Conservation (phyloP, 2,797 vertebrate genomes). For the Champsocephalus gunnari region DNA sequence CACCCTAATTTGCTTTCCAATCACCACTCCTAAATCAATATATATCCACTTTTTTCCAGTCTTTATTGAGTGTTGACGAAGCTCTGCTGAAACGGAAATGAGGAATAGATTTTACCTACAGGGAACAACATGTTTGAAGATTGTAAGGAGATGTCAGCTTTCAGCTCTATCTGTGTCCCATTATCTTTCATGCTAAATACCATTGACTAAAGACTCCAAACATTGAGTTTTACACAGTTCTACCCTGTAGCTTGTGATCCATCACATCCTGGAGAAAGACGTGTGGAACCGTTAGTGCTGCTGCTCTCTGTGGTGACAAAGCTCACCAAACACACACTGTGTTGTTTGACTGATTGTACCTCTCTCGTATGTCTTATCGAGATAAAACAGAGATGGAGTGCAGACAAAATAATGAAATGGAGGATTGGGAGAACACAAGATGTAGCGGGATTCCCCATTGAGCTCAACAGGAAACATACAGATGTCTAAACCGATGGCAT, state of each 20-base stretch:
- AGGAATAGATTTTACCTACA: slow-evolving; percentile 63
- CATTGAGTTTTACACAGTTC: slow-evolving; percentile 22
- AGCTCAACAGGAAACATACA: slow-evolving; percentile 67
- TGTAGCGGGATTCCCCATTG: slow-evolving; percentile 54
- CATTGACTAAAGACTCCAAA: slow-evolving; percentile 23
- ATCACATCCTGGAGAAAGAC: slow-evolving; percentile 18
- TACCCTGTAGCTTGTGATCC: slow-evolving; percentile 23
- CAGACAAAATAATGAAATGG: slow-evolving; percentile 62
- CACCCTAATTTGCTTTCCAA: slow-evolving; percentile 64
- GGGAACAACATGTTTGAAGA: slow-evolving; percentile 27
- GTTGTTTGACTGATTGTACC: slow-evolving; percentile 59
- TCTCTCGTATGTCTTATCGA: slow-evolving; percentile 55
- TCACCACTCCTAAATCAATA: slow-evolving; percentile 56
- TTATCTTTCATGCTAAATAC: slow-evolving; percentile 23
- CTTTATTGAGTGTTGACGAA: slow-evolving; percentile 47
- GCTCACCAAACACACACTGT: slow-evolving; percentile 51
- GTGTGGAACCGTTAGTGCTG: slow-evolving; percentile 31
- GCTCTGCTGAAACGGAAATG: slow-evolving; percentile 55
- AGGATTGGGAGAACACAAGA: slow-evolving; percentile 44
- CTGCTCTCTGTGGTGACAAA: slow-evolving; percentile 45
- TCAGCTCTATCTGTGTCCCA: slow-evolving; percentile 16
- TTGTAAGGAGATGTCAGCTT: slow-evolving; percentile 41
- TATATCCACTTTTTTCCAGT: slow-evolving; percentile 36
- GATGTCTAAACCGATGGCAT: slow-evolving; percentile 60
- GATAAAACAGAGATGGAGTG: slow-evolving; percentile 64